Base-by-base conservation (phyloP, 2,113 vertebrate species). In the Actenoides lindsayi region DNA sequence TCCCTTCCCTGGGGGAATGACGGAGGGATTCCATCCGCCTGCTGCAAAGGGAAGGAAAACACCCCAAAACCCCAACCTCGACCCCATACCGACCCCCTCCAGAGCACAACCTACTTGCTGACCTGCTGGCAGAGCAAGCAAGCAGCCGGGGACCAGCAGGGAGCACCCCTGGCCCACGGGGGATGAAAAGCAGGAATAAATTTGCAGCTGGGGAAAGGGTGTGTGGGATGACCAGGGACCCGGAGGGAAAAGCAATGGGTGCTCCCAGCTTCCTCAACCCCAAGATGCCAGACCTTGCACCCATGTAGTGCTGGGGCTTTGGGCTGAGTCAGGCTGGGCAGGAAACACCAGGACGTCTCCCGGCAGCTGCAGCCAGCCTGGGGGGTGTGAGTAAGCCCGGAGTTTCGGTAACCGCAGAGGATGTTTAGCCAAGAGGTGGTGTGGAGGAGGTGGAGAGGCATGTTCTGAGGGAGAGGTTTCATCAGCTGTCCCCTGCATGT, bases 261-360 rank as follows among this genome's bases (percentile, higher is more conserved):
- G 15, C 53, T 69, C 33, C 39, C 57, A 37, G 17, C 53, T 21
- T 86, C n/a, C 23, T 86, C 25, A 19, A 19, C 16, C 7, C 15
- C 1, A 4, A 60, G n/a, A 35, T 62, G 62, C 50, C 62, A 70
- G 63, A 87, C 31, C 73, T 35, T 13, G 8, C 53, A 42, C 46
- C 59, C 53, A 68, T 63, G 65, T 14, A 12, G 76, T 76, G 82
- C 78, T 0, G 24, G 39, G 35, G 62, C 27, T 84, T 42, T 39
- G 70, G 84, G 84, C 92, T 98, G 97, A 98, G 90, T 97, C 97
- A 96, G 92, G 63, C 83, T 35, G 89, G 70, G 71, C 95, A 94
- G 97, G 97, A 97, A 95, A 82, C 64, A 33, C 77, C 76, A 21
- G 83, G 83, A 93, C 50, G 81, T 94, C 94, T 96, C 86, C 82